A percentile compares a stretch with the other conserved stretches of the same genome.
Conservation (phyloP, 2,113 vertebrate species). For the Myotis yumanensis region DNA sequence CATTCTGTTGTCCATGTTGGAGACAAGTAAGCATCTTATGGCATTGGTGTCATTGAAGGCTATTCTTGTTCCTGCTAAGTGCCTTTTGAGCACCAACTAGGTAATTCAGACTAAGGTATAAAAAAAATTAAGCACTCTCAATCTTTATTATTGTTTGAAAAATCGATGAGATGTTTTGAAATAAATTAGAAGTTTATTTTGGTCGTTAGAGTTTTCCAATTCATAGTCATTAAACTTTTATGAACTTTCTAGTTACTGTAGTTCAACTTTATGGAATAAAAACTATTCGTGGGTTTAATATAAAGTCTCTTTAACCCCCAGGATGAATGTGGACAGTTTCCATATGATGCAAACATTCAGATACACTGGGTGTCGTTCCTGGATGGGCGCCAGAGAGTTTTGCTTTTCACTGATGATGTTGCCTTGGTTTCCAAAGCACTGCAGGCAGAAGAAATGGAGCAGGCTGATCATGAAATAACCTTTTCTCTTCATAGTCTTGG, state of each 20-base stretch:
- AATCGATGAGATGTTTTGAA: not conserved
- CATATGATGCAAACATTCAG: constrained; percentile 87
- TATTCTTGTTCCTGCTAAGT: not conserved
- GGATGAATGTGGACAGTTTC: constrained; percentile 94
- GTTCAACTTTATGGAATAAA: constrained; percentile 3
- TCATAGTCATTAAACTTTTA: not conserved
- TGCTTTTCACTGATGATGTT: constrained; percentile 96
- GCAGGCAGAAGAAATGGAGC: constrained; percentile 96
- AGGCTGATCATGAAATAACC: constrained; percentile 92
- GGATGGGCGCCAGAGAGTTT: constrained; percentile 94
- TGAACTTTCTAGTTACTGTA: not conserved
- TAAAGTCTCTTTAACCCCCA: constrained; percentile 61
- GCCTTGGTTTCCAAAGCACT: constrained; percentile 93
- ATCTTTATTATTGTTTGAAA: not conserved
- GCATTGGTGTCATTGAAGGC: not conserved
- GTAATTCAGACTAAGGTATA: not conserved
- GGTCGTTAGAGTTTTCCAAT: not conserved
- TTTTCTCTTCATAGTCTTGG: constrained; percentile 95
- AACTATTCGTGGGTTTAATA: not conserved
- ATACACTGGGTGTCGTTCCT: constrained; percentile 98
- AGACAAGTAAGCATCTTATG: not conserved
- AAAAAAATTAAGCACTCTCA: not conserved
- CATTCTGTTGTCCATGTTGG: not conserved
- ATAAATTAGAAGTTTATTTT: not conserved
- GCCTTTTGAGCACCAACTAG: not conserved